These are phyloP conservation scores for Leptonema lineaticorne DNA, from an alignment of 1,140 invertebrate genomes.

Conservation along the genomic window DNA sequence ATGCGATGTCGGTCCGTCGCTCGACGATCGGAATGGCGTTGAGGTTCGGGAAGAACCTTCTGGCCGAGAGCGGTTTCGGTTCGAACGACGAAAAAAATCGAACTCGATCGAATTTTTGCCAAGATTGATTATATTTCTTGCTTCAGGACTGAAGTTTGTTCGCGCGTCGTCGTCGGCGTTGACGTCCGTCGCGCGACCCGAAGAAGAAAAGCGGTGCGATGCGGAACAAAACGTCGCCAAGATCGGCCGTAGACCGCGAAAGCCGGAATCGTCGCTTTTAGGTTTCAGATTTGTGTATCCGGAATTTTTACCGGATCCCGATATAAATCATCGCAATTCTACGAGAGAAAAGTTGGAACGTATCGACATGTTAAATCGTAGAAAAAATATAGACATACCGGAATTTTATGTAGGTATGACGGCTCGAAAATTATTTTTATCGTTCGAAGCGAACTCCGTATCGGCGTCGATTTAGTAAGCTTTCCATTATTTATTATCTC, in stretches of 20 bases:
- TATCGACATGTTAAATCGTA: constrained; percentile 87
- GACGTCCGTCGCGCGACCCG: constrained; percentile 45
- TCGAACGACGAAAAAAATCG: background rate
- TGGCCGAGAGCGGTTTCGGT: background rate
- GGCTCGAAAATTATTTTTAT: background rate
- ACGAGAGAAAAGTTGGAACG: constrained; percentile 88
- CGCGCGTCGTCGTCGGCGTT: constrained; percentile 43
- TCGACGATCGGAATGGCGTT: too few relatives aligned
- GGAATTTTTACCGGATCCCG: constrained; percentile 92
- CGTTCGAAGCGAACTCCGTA: background rate
- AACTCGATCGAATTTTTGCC: too few relatives aligned
- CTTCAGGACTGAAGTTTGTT: background rate
- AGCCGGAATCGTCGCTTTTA: constrained; percentile 32
- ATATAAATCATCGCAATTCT: constrained; percentile 72
- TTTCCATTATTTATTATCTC: constrained; percentile 38
- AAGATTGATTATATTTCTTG: too few relatives aligned
- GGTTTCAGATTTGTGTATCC: constrained; percentile 81
- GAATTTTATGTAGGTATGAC: constrained; percentile 94
- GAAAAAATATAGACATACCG: constrained; percentile 83
- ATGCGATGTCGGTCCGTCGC: constrained; percentile 29
- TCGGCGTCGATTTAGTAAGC: background rate
- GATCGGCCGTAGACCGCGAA: constrained; percentile 24
- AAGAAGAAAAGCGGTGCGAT: constrained; percentile 44
- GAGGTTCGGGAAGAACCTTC: background rate
- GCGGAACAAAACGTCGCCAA: constrained; percentile 33